Evolutionary conservation across 64 coral and sea anemone genomes (phyloP).

Genomic region (Montipora efflorescens): DNA sequence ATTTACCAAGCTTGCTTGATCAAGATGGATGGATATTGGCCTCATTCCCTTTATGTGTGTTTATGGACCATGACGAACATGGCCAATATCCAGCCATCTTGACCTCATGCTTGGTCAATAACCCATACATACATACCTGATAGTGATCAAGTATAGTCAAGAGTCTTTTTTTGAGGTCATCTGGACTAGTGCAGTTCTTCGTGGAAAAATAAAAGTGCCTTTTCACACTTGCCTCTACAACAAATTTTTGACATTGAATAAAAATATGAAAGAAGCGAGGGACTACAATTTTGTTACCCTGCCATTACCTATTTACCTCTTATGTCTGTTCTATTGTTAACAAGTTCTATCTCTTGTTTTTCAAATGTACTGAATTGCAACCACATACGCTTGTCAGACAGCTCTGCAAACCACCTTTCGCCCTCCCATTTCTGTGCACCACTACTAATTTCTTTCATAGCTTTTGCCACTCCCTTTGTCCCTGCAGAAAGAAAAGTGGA

Average conservation of each 20-base stretch:
- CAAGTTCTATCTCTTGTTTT: not conserved
- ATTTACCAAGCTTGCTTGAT: no score
- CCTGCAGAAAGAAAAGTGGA: no score
- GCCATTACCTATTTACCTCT: no score
- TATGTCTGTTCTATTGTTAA: not conserved
- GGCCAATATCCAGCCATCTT: no score
- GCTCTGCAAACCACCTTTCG: no score
- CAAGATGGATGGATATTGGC: no score
- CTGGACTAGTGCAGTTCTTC: conserved; percentile 1
- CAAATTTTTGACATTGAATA: not conserved
- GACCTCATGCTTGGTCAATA: no score
- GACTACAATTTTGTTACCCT: no score
- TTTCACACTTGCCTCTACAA: conserved; percentile 2
- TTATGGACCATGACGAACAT: no score
- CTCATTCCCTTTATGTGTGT: no score
- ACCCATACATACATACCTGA: not conserved
- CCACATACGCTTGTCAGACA: not conserved
- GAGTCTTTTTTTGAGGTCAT: not conserved
- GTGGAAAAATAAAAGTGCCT: not conserved
- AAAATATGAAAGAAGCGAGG: not conserved
- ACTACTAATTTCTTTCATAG: not conserved
- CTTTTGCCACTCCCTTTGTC: not conserved
- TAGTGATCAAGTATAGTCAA: conserved; percentile 8
- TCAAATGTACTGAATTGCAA: not conserved
- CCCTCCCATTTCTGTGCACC: not conserved